Base-by-base conservation (phyloP, 2,797 vertebrate genomes). In the Merluccius polli region DNA sequence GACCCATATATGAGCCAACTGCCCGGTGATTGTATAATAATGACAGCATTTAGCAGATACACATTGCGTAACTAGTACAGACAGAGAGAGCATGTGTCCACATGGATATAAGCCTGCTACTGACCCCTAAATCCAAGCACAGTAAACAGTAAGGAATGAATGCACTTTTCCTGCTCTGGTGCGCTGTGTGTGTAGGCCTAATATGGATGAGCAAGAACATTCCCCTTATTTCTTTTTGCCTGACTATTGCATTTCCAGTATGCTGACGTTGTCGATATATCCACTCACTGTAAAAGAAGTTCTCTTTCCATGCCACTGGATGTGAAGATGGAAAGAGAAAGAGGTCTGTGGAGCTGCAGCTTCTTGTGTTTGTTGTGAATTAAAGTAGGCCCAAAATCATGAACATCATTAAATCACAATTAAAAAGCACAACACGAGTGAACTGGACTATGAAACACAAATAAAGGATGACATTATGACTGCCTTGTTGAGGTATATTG, bases 1-100 rank as follows among this genome's bases (percentile, higher is more conserved):
- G 84, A 86, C 86, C 87, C 78, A 79, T 80, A 79, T 80, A 79
- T 88, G 74, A 75, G 65, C 69, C 76, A 41, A 77, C 81, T 82
- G 89, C 80, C 79, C 75, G 78, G 73, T 72, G 77, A 81, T 89
- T 89, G 87, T 83, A 90, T 82, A 81, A 84, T 84, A 79, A 88
- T 41, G 29, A 80, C 83, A 88, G 79, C 76, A 84, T 91, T 90
- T 83, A 89, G 78, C 81, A 75, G 79, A 86, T 85, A 84, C 73
- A 82, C 77, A 77, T 86, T 83, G 83, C 44, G 80, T 78, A 87
- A 91, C 71, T 71, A 16, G 8, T 9, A 32, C 41, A 77, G 71
- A 77, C 18, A 79, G 69, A 48, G 68, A 63, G 48, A 71, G 44
- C 77, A 44, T 77, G 59, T 31, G 15, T 32, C 29, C 12, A 16